Evolutionary conservation across 2,888 invertebrate species (phyloP).

Genomic region (Thalpophila matura): DNA sequence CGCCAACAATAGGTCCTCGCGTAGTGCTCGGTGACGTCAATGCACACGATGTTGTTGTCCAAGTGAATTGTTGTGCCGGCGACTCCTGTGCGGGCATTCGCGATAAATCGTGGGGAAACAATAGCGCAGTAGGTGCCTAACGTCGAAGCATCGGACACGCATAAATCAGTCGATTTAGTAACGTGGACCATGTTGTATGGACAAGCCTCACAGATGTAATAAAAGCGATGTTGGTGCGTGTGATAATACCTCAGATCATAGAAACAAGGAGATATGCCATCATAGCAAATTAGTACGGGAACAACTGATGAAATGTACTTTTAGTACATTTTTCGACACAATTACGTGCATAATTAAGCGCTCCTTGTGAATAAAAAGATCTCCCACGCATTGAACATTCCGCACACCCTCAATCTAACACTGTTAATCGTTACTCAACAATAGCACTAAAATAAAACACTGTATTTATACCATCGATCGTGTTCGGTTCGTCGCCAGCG

Average conservation of each 20-base stretch:
- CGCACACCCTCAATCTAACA: too few species aligned
- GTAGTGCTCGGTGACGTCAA: constrained; percentile 72
- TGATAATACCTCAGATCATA: constrained; percentile 45
- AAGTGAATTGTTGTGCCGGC: constrained; percentile 82
- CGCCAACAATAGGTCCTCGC: constrained; percentile 64
- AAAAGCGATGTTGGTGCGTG: constrained; percentile 51
- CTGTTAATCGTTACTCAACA: too few species aligned
- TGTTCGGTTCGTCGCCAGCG: too few species aligned
- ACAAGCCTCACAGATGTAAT: constrained; percentile 69
- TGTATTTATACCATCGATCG: too few species aligned
- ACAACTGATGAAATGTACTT: too few species aligned
- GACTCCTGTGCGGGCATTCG: constrained; percentile 69
- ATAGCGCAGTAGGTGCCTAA: constrained; percentile 79
- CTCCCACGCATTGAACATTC: too few species aligned
- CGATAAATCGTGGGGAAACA: constrained; percentile 88
- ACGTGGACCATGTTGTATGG: constrained; percentile 78
- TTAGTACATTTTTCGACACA: too few species aligned
- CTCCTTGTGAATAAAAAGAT: too few species aligned
- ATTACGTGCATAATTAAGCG: too few species aligned
- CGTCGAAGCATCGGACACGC: constrained; percentile 76
- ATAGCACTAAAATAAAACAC: too few species aligned
- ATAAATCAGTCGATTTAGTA: constrained; percentile 84
- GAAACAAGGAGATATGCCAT: too few species aligned
- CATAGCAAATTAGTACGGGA: too few species aligned
- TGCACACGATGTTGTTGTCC: constrained; percentile 74